These are phyloP conservation scores for Drosophila prostipennis DNA, from an alignment of 2,888 invertebrate species.

Conservation along the genomic window DNA sequence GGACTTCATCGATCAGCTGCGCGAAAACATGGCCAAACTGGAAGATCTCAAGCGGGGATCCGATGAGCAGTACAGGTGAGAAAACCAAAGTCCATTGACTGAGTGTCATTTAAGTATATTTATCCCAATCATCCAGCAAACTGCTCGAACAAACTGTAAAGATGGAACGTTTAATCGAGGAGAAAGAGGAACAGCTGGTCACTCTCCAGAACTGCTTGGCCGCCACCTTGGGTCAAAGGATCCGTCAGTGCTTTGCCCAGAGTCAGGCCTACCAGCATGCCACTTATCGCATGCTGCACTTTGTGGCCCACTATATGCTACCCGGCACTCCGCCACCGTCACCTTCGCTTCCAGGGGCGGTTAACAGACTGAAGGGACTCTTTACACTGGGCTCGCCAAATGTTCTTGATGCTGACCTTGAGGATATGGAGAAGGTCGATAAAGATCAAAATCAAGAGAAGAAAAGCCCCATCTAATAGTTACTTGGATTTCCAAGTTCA, in stretches of 20 bases:
- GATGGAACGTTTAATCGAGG: constrained; percentile 47
- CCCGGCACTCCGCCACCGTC: constrained; percentile 70
- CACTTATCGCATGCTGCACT: constrained; percentile 75
- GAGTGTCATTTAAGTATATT: background rate
- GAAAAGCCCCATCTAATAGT: background rate
- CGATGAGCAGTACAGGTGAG: constrained; percentile 32
- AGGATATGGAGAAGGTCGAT: background rate
- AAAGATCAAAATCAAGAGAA: background rate
- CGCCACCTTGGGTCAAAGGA: constrained; percentile 71
- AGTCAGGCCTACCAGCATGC: constrained; percentile 64
- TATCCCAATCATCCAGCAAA: constrained; percentile 40
- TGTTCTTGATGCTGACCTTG: background rate
- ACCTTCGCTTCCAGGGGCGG: constrained; percentile 48
- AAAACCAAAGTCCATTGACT: background rate
- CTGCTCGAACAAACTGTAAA: constrained; percentile 44
- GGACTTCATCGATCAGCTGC: constrained; percentile 24
- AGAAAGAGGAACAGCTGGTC: constrained; percentile 61
- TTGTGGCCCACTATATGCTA: constrained; percentile 73
- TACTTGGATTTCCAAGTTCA: background rate
- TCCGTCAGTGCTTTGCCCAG: constrained; percentile 67
- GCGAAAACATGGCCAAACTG: constrained; percentile 27
- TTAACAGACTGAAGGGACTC: constrained; percentile 51
- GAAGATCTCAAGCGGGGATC: constrained; percentile 5
- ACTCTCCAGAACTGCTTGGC: constrained; percentile 68
- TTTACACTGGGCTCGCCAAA: constrained; percentile 20